Conservation (phyloP, 64 coral and sea anemone genomes). For the Montipora efflorescens region DNA sequence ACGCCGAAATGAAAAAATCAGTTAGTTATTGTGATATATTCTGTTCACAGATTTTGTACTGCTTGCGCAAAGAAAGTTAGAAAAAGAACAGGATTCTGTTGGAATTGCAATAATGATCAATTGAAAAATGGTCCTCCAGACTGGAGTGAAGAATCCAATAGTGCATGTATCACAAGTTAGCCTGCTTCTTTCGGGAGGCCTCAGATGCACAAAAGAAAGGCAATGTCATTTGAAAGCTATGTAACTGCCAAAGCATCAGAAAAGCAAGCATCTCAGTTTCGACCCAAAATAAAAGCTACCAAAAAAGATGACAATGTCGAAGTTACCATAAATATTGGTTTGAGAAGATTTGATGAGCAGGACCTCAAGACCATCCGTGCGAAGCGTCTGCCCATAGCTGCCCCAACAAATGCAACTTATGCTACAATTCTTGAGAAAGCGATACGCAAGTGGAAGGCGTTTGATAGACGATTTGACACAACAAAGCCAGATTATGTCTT, state of each 20-base stretch:
- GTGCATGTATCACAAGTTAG: constrained; percentile 3
- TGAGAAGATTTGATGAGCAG: constrained; percentile 43
- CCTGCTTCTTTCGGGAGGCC: constrained; percentile 39
- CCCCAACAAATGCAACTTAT: constrained; percentile 62
- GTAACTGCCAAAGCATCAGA: constrained; percentile 37
- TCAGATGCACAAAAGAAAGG: constrained; percentile 48
- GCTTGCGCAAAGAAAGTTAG: constrained; percentile 32
- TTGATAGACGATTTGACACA: constrained; percentile 31
- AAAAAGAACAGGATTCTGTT: constrained; percentile 45
- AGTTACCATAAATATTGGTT: constrained; percentile 8
- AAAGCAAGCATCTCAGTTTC: constrained; percentile 51
- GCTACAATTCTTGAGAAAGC: constrained; percentile 45
- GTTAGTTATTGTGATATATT: no score
- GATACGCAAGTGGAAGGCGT: constrained; percentile 41
- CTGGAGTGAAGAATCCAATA: constrained; percentile 26
- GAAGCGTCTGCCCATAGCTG: constrained; percentile 44
- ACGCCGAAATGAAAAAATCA: constrained; percentile 22
- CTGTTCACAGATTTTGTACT: constrained; percentile 17
- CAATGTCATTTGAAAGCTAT: constrained; percentile 56
- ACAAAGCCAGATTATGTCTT: neutral
- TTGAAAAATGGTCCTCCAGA: constrained; percentile 41
- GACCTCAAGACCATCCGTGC: constrained; percentile 57
- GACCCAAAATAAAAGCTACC: constrained; percentile 14
- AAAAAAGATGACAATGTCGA: constrained; percentile 6
- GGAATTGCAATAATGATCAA: constrained; percentile 41